Evolutionary conservation across 2,797 vertebrate genomes (phyloP).

Genomic region (Alfaro cultratus): DNA sequence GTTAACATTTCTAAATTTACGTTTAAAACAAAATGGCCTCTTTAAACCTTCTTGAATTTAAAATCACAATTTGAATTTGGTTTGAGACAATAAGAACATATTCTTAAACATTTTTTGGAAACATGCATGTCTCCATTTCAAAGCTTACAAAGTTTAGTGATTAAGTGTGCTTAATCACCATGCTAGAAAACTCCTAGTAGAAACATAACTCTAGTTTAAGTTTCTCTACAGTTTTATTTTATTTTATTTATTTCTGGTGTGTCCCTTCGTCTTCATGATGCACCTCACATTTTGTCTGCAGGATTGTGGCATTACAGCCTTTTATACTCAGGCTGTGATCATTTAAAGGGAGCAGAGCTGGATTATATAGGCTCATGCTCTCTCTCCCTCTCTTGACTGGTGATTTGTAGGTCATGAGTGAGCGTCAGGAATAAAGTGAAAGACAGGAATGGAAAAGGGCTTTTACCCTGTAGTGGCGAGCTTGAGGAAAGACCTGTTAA

Average conservation of each 20-base stretch:
- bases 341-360: slow-evolving; percentile 21
- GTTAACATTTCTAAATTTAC: too few species aligned
- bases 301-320: not conserved
- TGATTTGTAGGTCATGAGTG: slow-evolving; percentile 70
- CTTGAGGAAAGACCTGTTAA: slow-evolving; percentile 56
- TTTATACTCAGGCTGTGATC: slow-evolving; percentile 6
- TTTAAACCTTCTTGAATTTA: too few species aligned
- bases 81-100: too few species aligned
- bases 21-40: too few species aligned
- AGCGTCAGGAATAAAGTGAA: slow-evolving; percentile 49
- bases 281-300: not conserved
- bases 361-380: slow-evolving; percentile 22
- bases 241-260: not conserved
- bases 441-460: slow-evolving; percentile 32
- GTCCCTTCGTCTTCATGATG: not conserved
- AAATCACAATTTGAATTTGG: too few species aligned
- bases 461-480: slow-evolving; percentile 72
- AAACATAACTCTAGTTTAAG: not conserved
- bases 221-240: not conserved
- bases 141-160: too few species aligned
- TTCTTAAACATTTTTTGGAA: too few species aligned
- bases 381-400: slow-evolving; percentile 34
- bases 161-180: too few species aligned
- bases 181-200: not conserved
- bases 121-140: too few species aligned